phyloP scores from a whole-genome alignment of 2,888 invertebrate genomes.

The Parnassius orleans region DNA sequence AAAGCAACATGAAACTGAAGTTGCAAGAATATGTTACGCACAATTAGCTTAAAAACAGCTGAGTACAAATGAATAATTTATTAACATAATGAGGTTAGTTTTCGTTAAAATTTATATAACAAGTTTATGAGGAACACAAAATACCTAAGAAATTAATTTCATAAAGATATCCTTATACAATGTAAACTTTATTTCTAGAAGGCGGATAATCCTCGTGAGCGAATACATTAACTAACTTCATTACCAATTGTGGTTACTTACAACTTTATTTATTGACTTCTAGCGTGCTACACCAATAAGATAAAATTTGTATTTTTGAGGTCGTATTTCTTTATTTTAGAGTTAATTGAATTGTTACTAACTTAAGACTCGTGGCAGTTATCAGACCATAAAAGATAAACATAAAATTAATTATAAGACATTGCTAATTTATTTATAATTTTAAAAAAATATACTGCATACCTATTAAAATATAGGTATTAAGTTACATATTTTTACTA shows the following conservation, averaged over 20 bases:
- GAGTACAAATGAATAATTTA: conserved; percentile 20
- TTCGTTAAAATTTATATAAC: conserved; percentile 14
- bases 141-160: conserved; percentile 33
- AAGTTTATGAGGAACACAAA: conserved; percentile 34
- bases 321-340: too few relatives aligned
- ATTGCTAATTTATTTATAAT: too few relatives aligned
- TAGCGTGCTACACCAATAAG: not conserved
- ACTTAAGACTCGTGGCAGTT: too few relatives aligned
- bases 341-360: too few relatives aligned
- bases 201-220: conserved; percentile 72
- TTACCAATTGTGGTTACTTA: conserved; percentile 12
- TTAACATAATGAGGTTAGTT: conserved; percentile 22
- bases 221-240: conserved; percentile 40
- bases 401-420: too few relatives aligned
- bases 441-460: too few relatives aligned
- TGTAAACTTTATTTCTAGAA: conserved; percentile 65
- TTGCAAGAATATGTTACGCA: not conserved
- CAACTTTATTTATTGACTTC: not conserved
- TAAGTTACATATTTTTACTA: not conserved
- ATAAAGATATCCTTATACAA: conserved; percentile 40
- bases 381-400: too few relatives aligned
- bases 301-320: too few relatives aligned
- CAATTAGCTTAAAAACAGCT: not conserved
- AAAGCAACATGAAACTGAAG: too few relatives aligned
- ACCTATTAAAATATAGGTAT: too few relatives aligned